Percentiles rank a stretch among this genome's conserved stretches.
These are phyloP conservation scores for Castor canadensis DNA, from an alignment of 2,113 vertebrate species.

Conservation along the genomic window DNA sequence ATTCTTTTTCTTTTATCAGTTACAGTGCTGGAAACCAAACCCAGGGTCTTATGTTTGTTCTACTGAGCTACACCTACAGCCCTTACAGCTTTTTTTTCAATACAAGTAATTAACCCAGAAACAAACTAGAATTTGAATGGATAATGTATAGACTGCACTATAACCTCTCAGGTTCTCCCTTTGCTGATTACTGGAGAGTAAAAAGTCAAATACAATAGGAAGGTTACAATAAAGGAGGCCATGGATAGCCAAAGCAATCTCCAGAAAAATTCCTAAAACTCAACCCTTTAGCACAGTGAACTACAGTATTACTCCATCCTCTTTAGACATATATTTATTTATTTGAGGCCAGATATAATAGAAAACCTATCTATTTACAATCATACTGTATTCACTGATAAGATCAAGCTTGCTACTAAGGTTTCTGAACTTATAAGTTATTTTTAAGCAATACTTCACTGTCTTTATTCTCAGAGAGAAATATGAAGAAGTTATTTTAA, in stretches of 20 bases:
- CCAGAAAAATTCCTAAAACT: not conserved
- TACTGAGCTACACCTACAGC: not conserved
- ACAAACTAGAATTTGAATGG: slow-evolving; percentile 41
- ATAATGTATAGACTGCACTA: not conserved
- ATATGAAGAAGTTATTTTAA: slow-evolving; percentile 14
- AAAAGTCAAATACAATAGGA: slow-evolving; percentile 13
- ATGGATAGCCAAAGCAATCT: not conserved
- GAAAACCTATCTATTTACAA: not conserved
- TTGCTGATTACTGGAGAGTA: not conserved
- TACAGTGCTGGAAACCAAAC: not conserved
- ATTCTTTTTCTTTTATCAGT: slow-evolving; percentile 9
- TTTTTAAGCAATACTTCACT: not conserved
- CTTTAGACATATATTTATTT: slow-evolving; percentile 5
- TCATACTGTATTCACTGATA: not conserved
- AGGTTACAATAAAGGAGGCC: not conserved
- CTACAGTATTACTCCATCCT: not conserved
- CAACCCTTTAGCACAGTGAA: not conserved
- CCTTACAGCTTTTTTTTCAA: slow-evolving; percentile 11
- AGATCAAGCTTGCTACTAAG: not conserved
- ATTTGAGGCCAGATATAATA: not conserved
- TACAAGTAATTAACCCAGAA: slow-evolving; percentile 31
- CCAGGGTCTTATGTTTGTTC: not conserved
- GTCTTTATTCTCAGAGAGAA: slow-evolving; percentile 13
- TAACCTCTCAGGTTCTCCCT: not conserved
- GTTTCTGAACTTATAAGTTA: not conserved